Conservation (phyloP, 2,888 invertebrate genomes). For the Palloptera scutellata region DNA sequence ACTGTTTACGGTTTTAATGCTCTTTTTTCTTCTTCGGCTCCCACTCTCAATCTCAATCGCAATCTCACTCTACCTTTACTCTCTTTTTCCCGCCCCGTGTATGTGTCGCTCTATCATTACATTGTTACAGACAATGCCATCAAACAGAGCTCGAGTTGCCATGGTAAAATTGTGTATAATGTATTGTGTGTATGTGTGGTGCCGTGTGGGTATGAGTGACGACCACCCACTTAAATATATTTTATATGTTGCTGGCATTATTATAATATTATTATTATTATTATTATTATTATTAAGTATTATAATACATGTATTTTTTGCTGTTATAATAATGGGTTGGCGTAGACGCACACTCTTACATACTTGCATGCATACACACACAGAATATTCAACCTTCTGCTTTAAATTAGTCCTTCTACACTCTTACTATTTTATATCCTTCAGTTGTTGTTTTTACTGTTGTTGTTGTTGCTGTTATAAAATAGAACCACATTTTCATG, state of each 20-base stretch:
- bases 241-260: conserved; percentile 48
- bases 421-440: conserved; percentile 21
- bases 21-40: too few species aligned
- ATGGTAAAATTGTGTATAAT: conserved; percentile 17
- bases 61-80: too few species aligned
- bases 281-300: too few species aligned
- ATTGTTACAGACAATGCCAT: too few species aligned
- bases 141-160: conserved; percentile 9
- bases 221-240: conserved; percentile 37
- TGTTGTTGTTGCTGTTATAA: conserved; percentile 31
- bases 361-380: conserved; percentile 20
- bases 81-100: too few species aligned
- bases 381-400: conserved; percentile 14
- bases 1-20: too few species aligned
- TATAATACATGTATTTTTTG: background rate
- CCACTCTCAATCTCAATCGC: too few species aligned
- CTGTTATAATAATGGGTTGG: conserved; percentile 52
- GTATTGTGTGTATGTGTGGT: conserved; percentile 11
- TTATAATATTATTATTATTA: conserved; percentile 58
- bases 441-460: conserved; percentile 8
- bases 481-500: conserved; percentile 27
- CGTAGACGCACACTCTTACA: conserved; percentile 30
- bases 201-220: conserved; percentile 28
- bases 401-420: conserved; percentile 33
- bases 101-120: too few species aligned